Base-by-base conservation (phyloP, 2,113 vertebrate species). In the Salvelinus sp. region DNA sequence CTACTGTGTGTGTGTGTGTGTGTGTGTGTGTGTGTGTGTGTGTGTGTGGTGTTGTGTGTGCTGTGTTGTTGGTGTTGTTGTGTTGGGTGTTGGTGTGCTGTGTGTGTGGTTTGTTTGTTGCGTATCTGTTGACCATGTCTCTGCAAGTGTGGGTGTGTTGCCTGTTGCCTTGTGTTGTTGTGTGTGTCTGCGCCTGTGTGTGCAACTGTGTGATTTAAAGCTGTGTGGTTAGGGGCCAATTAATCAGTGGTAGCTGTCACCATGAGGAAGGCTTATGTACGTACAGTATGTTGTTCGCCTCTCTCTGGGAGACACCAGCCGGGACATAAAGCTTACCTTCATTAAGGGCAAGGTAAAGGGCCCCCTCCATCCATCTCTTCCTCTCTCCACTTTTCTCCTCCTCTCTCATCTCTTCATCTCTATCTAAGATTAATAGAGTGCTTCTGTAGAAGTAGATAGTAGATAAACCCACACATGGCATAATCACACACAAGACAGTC, bases 191-290 rank as follows among this genome's bases (percentile, higher is more conserved):
- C 76, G 30, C 25, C 23, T 70, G 33, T 30, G 64, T 68, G 64
- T 22, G n/a, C 38, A 63, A 86, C 76, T 73, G 63, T 69, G 78
- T 81, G 72, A 86, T 82, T 83, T 86, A 86, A 86, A 74, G 70
- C 82, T 66, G 22, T 75, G 79, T 80, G 78, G 68, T 79, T 75
- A 69, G 73, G 71, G 79, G 63, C 79, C 79, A 86, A 86, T 88
- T 88, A 86, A 88, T 89, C 81, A 86, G 69, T 30, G 0, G 0
- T 28, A 38, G 18, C 69, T 85, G 83, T 82, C 79, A 85, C 74
- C 23, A 23, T 50, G 50, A 88, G 83, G 83, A 78, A 50, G 67
- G 57, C 76, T 85, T 79, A 69, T 74, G 73, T 76, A 77, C 69
- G 38, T 44, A 10, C 38, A 44, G 9, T 44, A 12, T 44, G 66